phyloP scores from a whole-genome alignment of 1,140 invertebrate species.

The Odontomachus brunneus region DNA sequence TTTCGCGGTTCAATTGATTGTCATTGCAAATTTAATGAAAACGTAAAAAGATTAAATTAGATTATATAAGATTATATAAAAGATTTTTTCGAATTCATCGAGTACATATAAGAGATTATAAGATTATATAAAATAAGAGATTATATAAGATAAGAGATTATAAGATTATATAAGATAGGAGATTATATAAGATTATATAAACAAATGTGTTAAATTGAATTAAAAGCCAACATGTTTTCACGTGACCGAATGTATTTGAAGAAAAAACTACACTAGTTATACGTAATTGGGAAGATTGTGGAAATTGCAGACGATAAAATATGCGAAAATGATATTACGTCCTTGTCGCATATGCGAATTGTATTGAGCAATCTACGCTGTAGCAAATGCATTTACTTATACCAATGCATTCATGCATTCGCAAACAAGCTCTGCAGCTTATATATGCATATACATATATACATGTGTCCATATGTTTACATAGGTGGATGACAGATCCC shows the following conservation, averaged over 20 bases:
- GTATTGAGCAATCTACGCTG: background rate
- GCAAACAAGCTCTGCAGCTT: conserved; percentile 4
- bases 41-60: conserved; percentile 18
- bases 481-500: conserved; percentile 21
- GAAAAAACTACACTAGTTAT: background rate
- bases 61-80: no score
- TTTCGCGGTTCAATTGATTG: background rate
- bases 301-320: background rate
- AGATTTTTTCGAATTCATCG: no score
- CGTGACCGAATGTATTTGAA: background rate
- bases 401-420: conserved; percentile 23
- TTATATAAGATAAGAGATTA: no score
- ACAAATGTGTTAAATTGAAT: conserved; percentile 3
- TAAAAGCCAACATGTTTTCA: no score
- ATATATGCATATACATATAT: conserved; percentile 12
- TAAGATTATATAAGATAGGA: no score
- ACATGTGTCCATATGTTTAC: background rate
- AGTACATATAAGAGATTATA: no score
- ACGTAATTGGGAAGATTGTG: background rate
- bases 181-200: no score
- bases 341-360: conserved; percentile 29
- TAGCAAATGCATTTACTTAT: conserved; percentile 22
- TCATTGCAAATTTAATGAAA: background rate
- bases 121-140: no score
- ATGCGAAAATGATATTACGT: background rate